Conservation (phyloP, 2,888 invertebrate species). For the Eupithecia centaureata region DNA sequence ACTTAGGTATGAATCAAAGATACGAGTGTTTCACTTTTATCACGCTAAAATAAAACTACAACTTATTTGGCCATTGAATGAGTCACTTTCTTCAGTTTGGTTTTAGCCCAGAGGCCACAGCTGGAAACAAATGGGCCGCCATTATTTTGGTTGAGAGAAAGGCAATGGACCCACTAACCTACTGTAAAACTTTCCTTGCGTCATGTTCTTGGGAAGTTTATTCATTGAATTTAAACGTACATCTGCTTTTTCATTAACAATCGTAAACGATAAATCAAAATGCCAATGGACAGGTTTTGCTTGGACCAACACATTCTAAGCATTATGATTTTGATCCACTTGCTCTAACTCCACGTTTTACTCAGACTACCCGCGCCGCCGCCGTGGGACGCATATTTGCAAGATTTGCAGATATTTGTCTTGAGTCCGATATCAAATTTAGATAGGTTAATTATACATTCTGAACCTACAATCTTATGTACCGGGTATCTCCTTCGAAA, state of each 20-base stretch:
- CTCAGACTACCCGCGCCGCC: background rate
- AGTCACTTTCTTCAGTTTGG: conserved; percentile 42
- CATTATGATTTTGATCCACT: too few species aligned
- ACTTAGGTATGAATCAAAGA: conserved; percentile 14
- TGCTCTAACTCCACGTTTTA: too few species aligned
- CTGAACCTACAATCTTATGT: too few species aligned
- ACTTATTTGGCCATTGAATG: conserved; percentile 35
- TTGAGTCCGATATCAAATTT: background rate
- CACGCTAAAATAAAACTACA: conserved; percentile 38
- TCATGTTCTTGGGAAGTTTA: conserved; percentile 45
- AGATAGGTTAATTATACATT: too few species aligned
- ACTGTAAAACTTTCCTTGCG: conserved; percentile 73
- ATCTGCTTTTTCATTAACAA: background rate
- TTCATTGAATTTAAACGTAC: background rate
- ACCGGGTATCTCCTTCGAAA: too few species aligned
- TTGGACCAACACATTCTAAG: background rate
- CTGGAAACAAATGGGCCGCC: conserved; percentile 37
- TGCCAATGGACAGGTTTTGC: background rate
- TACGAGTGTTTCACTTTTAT: conserved; percentile 35
- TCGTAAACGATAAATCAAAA: background rate
- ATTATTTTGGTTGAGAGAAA: conserved; percentile 64
- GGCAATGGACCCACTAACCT: conserved; percentile 74
- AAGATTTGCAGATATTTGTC: background rate
- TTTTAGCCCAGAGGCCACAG: conserved; percentile 39
- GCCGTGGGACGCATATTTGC: background rate